Conservation (phyloP, 2,888 invertebrate genomes). For the Eristalinus aeneus region DNA sequence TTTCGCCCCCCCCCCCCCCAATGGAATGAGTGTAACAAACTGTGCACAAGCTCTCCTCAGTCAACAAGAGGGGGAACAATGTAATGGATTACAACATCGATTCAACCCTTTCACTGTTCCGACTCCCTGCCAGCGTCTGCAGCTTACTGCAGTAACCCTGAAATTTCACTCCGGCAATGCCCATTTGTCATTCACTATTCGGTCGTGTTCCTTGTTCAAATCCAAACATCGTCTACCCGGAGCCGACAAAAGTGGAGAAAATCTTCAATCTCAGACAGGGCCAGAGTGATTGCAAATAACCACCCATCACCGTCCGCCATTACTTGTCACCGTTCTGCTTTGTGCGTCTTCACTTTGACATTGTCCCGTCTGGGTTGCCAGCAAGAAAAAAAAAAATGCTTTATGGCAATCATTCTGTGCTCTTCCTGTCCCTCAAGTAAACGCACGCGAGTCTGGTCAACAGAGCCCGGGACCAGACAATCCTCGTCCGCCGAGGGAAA, state of each 20-base stretch:
- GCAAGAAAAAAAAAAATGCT: not conserved
- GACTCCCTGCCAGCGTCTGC: not conserved
- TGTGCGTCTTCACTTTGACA: not conserved
- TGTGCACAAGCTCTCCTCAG: not conserved
- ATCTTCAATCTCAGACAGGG: slow-evolving; percentile 7
- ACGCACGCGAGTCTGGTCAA: not conserved
- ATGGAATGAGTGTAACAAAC: not conserved
- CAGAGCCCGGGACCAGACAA: not conserved
- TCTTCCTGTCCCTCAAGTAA: not conserved
- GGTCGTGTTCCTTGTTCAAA: not conserved
- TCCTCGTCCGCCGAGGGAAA: no score
- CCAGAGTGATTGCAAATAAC: slow-evolving; percentile 41
- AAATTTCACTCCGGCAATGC: not conserved
- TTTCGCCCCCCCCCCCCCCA: not conserved
- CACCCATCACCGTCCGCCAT: slow-evolving; percentile 29
- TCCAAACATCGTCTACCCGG: not conserved
- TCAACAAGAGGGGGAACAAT: not conserved
- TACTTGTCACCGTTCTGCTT: slow-evolving; percentile 11
- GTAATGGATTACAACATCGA: not conserved
- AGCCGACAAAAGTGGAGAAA: not conserved
- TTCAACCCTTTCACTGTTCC: not conserved
- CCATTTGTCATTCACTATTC: not conserved
- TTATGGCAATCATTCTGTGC: not conserved
- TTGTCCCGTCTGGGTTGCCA: not conserved
- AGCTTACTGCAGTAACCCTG: not conserved